Base-by-base conservation (phyloP, 2,888 invertebrate genomes). In the Caenorhabditis sulstoni region DNA sequence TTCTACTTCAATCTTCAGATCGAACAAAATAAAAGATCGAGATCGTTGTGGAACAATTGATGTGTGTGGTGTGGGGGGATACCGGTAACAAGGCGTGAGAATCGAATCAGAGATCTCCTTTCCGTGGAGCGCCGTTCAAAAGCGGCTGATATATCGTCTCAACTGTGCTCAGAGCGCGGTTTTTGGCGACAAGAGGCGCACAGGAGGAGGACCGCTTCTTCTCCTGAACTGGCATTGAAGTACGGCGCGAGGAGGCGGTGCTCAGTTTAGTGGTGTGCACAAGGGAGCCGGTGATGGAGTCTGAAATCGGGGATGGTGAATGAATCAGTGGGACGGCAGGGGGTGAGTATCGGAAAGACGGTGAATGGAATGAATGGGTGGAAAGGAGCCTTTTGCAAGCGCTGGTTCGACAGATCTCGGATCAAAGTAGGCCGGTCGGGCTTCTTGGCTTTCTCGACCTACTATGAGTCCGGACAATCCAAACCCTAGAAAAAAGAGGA, bases 91-190 rank as follows among this genome's bases (percentile, higher is more conserved):
- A 11, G 3, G 3, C 11, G 14, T 53, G 12, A 20, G 35, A n/a
- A n/a, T n/a, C n/a, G n/a, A n/a, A 14, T 45, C 18, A 64, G 45
- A 73, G 53, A 57, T 73, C 64, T 45, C 45, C 55, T 64, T 73
- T 74, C 18, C 59, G 64, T 37, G 45, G 45, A 14, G 47, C 49
- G 5, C 73, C 73, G 18, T 58, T 74, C 39, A 74, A 9, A 57
- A 76, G 68, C 12, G 76, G 67, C 22, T 74, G 65, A 58, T 76
- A 76, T 39, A 71, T 70, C 11, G 70, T 61, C 20, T 77, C 77
- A 12, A 77, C 77, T 4, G 70, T 55, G 49, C 77, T 77, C 35
- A 71, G 61, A 22, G 77, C 61, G 9, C 77, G 45, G 14, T 65
- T 66, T 52, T 65, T 65, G 20, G 47, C 47, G 5, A 55, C 62